phyloP scores from a whole-genome alignment of 2,113 vertebrate genomes.

The Poecile atricapillus region DNA sequence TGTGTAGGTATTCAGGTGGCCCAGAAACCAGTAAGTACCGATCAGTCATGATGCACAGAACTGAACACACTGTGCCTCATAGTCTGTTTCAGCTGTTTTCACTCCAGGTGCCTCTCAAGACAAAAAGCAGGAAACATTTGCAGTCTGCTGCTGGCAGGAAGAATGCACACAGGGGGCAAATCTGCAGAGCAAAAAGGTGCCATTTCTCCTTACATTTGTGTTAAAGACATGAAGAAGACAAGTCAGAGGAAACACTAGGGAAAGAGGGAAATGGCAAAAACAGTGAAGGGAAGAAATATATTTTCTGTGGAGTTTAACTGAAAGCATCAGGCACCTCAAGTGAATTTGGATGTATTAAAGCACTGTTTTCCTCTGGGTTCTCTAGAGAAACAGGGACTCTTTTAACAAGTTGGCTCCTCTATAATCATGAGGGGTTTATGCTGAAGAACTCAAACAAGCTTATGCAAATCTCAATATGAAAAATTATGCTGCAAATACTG shows the following conservation, averaged over 20 bases:
- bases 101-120: background rate
- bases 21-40: background rate
- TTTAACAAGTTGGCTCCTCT: conserved; percentile 8
- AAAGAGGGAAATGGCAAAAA: background rate
- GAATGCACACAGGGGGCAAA: background rate
- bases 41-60: background rate
- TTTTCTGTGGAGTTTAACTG: background rate
- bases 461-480: background rate
- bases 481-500: conserved; percentile 1
- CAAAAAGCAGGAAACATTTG: background rate
- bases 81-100: background rate
- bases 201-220: background rate
- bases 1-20: background rate
- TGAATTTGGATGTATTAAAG: background rate
- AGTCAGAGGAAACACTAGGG: background rate
- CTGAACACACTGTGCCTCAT: background rate
- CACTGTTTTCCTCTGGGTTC: background rate
- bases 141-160: background rate
- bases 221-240: background rate
- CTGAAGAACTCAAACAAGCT: conserved; percentile 4
- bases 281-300: background rate
- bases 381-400: background rate
- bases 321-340: background rate
- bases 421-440: background rate
- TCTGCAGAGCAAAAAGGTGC: background rate